Percentiles rank a stretch among this genome's conserved stretches.
Evolutionary conservation across 2,113 vertebrate species (phyloP).

Genomic region (Perognathus longimembris): DNA sequence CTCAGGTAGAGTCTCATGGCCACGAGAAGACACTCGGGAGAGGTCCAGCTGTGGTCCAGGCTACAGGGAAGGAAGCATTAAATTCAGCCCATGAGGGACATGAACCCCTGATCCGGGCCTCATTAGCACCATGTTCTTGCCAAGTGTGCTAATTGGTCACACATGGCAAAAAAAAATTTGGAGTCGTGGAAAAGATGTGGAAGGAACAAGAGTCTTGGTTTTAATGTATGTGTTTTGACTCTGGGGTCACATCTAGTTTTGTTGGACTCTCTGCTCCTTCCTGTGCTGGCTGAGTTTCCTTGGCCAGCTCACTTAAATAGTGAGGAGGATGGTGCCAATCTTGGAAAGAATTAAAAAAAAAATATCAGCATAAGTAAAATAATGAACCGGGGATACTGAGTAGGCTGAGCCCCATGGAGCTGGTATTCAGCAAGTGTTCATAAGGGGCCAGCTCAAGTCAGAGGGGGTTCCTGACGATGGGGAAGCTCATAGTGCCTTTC

Average conservation of each 20-base stretch:
- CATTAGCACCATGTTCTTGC: constrained; percentile 72
- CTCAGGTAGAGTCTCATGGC: not conserved
- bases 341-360: not conserved
- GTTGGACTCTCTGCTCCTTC: not conserved
- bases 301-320: not conserved
- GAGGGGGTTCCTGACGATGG: too few relatives aligned
- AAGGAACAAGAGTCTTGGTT: not conserved
- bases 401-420: fast-evolving
- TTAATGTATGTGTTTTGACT: not conserved
- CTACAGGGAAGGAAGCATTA: constrained; percentile 44
- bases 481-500: fast-evolving
- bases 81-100: constrained; percentile 49
- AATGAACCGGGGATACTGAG: not conserved
- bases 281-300: not conserved
- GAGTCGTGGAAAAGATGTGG: constrained; percentile 41
- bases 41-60: constrained; percentile 7
- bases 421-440: not conserved
- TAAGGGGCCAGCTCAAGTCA: not conserved
- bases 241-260: not conserved
- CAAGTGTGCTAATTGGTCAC: constrained; percentile 73
- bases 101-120: constrained; percentile 63
- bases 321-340: not conserved
- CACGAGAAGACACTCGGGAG: not conserved
- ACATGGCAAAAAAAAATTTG: constrained; percentile 62
- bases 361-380: not conserved